A percentile compares a stretch with the other conserved stretches of the same genome.
Conservation (phyloP, 2,888 invertebrate species). For the Orchestes rusci region DNA sequence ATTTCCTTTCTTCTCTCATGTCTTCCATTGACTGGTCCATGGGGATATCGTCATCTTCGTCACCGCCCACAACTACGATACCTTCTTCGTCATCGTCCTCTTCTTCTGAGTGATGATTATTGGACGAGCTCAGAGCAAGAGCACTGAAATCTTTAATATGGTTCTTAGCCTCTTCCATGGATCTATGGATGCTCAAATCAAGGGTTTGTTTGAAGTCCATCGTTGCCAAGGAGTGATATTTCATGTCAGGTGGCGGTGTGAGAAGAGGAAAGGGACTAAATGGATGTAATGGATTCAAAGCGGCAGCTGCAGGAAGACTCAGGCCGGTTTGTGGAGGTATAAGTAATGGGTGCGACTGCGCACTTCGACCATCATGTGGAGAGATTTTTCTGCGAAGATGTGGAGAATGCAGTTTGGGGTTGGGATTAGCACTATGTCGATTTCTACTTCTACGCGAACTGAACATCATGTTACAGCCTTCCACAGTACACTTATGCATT, state of each 20-base stretch:
- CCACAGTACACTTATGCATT: slow-evolving; percentile 99
- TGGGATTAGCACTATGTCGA: slow-evolving; percentile 95
- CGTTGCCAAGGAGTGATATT: slow-evolving; percentile 53
- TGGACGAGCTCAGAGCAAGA: slow-evolving; percentile 33
- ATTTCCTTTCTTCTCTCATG: slow-evolving; percentile 4
- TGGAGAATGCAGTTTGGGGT: slow-evolving; percentile 95
- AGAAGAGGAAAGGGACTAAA: slow-evolving; percentile 74
- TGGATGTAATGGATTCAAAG: slow-evolving; percentile 63
- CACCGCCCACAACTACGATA: slow-evolving; percentile 69
- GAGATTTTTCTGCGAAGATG: slow-evolving; percentile 89
- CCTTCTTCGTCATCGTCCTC: slow-evolving; percentile 72
- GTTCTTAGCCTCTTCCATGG: slow-evolving; percentile 41
- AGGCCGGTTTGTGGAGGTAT: slow-evolving; percentile 66
- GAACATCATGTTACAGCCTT: slow-evolving; percentile 99
- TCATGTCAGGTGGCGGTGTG: slow-evolving; percentile 60
- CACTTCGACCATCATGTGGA: slow-evolving; percentile 86
- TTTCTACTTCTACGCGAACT: slow-evolving; percentile 93
- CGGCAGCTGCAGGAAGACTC: slow-evolving; percentile 49
- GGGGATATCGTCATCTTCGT: slow-evolving; percentile 40
- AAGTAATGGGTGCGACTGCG: slow-evolving; percentile 76
- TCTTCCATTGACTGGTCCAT: slow-evolving; percentile 4
- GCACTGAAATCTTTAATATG: slow-evolving; percentile 35
- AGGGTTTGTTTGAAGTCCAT: slow-evolving; percentile 60
- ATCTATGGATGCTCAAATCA: slow-evolving; percentile 50
- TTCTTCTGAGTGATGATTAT: slow-evolving; percentile 45